Evolutionary conservation across 2,888 invertebrate genomes (phyloP), one percentile per base, ranked within the genome.

Genomic region (Apoda limacodes): DNA sequence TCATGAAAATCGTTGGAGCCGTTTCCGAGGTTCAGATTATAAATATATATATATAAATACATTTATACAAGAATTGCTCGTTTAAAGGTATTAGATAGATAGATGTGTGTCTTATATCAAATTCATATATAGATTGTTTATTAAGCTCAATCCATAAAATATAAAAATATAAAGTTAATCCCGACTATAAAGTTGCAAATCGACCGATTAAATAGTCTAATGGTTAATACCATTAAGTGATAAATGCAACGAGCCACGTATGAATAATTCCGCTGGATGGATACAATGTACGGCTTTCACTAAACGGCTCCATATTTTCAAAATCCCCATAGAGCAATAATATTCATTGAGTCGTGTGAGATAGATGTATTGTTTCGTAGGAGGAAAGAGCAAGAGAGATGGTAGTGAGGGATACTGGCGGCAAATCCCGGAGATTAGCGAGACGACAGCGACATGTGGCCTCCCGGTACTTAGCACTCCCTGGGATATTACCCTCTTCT

Each of bases 281-380:
- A 75, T 72, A 80, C 78, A 78, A 75, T 78, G 74, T 76, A 72
- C 68, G 62, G 75, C 74, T 75, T 71, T 76, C 55, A 60, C 67
- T 80, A 80, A 80, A 76, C 76, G 80, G 72, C 66, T 78, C 74
- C 80, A 80, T 80, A 78, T 80, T 80, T 80, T 75, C 70, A 72
- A 76, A 78, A 80, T 80, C 80, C 80, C 80, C 60, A 76, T 71
- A 75, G 78, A 74, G 76, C 78, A 78, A 80, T 80, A 78, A 78
- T 76, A 76, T 78, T 75, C 76, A 76, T 76, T 76, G 75, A 71
- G 70, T 52, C 60, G 57, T 50, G 55, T 55, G 78, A 70, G 71
- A 78, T 55, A 56, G 62, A 58, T 57, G 57, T 62, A 70, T 60
- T 50, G 48, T 46, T 40, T 34, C 30, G 41, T 28, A 39, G 37